Evolutionary conservation across 2,113 vertebrate species (phyloP).

Genomic region (Periophthalmodon schlosseri): DNA sequence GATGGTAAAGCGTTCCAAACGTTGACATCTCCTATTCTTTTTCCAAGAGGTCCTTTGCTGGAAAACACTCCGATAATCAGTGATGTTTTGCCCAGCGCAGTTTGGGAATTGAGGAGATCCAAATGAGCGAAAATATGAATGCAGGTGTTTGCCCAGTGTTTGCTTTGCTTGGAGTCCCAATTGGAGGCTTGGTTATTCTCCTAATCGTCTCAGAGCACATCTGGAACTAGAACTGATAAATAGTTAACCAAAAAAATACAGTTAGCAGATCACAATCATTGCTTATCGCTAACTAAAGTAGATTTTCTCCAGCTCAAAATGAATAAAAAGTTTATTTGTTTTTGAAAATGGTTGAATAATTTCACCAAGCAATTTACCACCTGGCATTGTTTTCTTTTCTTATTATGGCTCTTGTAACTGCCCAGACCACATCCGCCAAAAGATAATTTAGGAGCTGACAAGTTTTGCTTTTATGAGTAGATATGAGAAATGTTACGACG

Average conservation of each 20-base stretch:
- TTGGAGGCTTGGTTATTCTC: not conserved
- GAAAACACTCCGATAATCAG: not conserved
- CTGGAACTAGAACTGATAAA: not conserved
- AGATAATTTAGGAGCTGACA: not conserved
- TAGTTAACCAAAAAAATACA: not conserved
- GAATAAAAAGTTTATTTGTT: not conserved
- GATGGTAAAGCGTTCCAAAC: conserved; percentile 28
- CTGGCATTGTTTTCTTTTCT: conserved; percentile 2
- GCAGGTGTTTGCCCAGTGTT: conserved; percentile 7
- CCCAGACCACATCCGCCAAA: not conserved
- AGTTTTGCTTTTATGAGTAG: not conserved
- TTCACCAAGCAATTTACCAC: not conserved
- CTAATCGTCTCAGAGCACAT: not conserved
- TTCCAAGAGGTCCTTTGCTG: not conserved
- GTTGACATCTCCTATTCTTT: not conserved
- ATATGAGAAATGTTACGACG: not conserved
- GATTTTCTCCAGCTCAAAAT: not conserved
- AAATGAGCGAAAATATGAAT: not conserved
- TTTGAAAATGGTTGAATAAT: not conserved
- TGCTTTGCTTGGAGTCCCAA: not conserved
- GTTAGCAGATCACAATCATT: not conserved
- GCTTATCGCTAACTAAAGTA: not conserved
- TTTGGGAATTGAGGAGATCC: not conserved
- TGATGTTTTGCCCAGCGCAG: not conserved
- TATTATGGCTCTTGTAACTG: not conserved